Evolutionary conservation across 2,113 vertebrate genomes (phyloP).

Genomic region (Empidonax traillii): DNA sequence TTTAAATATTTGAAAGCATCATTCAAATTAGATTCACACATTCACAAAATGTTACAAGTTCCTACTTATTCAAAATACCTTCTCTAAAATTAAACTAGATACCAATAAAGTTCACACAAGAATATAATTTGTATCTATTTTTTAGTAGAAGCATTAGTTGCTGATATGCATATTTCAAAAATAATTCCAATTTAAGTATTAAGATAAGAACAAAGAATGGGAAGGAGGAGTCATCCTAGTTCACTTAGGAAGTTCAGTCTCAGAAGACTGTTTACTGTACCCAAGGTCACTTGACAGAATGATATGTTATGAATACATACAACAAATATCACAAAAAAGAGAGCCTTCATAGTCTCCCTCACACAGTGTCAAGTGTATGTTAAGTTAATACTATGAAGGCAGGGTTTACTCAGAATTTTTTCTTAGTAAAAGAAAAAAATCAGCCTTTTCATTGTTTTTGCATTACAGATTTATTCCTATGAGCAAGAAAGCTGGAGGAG

Average conservation of each 20-base stretch:
- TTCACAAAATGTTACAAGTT: neutral
- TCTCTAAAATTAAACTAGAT: neutral
- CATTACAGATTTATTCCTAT: neutral
- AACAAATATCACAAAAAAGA: neutral
- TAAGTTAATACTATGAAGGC: neutral
- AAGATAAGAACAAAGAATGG: neutral
- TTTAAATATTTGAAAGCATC: neutral
- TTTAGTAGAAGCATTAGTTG: neutral
- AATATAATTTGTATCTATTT: neutral
- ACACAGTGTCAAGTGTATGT: neutral
- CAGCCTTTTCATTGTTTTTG: neutral
- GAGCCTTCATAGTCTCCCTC: neutral
- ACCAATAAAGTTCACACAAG: neutral
- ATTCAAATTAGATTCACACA: neutral
- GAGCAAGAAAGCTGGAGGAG: neutral
- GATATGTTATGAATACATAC: neutral
- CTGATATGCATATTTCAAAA: neutral
- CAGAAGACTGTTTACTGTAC: neutral
- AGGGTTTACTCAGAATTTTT: neutral
- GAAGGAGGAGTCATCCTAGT: neutral
- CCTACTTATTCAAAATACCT: neutral
- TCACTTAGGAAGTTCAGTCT: neutral
- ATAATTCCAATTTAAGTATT: neutral
- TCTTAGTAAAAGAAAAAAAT: neutral
- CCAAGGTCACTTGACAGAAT: neutral